Evolutionary conservation across 2,113 vertebrate species (phyloP).

Genomic region (Panthera leo): DNA sequence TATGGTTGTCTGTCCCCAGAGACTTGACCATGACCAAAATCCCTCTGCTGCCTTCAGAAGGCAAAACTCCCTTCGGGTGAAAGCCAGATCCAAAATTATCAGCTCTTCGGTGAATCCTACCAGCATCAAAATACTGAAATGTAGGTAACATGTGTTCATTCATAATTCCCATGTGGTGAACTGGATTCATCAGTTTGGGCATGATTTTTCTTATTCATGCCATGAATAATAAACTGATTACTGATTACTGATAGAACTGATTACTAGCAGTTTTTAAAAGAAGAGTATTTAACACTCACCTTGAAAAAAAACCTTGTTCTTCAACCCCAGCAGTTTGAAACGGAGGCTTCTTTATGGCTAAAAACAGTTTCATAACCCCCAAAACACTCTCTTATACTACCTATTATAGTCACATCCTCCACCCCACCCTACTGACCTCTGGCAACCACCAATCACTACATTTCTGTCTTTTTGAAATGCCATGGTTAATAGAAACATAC

Average conservation of each 20-base stretch:
- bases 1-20: not conserved
- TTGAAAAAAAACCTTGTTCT: slow-evolving; percentile 13
- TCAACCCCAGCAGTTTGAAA: not conserved
- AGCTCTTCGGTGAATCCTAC: not conserved
- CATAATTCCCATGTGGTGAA: not conserved
- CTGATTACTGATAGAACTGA: not conserved
- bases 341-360: not conserved
- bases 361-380: not conserved
- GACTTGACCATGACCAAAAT: not conserved
- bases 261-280: not conserved
- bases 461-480: not conserved
- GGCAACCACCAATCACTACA: not conserved
- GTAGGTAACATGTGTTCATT: not conserved
- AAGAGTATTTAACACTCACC: not conserved
- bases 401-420: not conserved
- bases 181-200: not conserved
- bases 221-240: not conserved
- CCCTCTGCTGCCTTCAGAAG: not conserved
- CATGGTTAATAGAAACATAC: not conserved
- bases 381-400: not conserved
- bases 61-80: not conserved
- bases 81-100: not conserved
- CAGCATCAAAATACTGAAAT: not conserved
- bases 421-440: not conserved
- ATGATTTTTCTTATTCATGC: not conserved